Percentiles rank a stretch among this genome's conserved stretches.
Conservation (phyloP, 1,140 invertebrate genomes). For the Dysdera silvatica region DNA sequence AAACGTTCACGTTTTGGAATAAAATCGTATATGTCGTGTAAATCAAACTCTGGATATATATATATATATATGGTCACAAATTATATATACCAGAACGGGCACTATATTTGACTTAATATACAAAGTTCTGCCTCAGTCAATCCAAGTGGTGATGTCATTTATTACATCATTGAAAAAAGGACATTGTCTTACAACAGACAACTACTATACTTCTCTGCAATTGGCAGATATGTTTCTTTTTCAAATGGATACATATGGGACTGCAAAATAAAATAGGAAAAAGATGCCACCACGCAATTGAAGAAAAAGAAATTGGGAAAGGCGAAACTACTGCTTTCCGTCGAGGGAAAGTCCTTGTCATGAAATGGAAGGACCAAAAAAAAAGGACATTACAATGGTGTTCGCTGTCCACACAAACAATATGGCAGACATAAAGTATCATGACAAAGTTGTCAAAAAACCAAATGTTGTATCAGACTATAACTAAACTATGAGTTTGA, state of each 20-base stretch:
- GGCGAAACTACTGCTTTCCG: slow-evolving; percentile 5
- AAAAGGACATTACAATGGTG: slow-evolving; percentile 9
- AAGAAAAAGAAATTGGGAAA: slow-evolving; percentile 8
- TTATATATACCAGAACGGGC: background rate
- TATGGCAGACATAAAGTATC: background rate
- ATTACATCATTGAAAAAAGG: slow-evolving; percentile 7
- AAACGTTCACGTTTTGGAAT: background rate
- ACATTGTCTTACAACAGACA: slow-evolving; percentile 13
- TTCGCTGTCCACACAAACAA: slow-evolving; percentile 9
- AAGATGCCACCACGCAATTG: slow-evolving; percentile 2
- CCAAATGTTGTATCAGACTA: slow-evolving; percentile 10
- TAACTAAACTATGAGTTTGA: slow-evolving; percentile 11
- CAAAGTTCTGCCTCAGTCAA: background rate
- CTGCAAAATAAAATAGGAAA: slow-evolving; percentile 3
- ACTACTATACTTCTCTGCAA: slow-evolving; percentile 3
- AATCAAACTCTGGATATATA: background rate
- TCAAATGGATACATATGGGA: background rate
- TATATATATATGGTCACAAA: background rate
- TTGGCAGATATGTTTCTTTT: slow-evolving; percentile 4
- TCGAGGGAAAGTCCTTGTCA: slow-evolving; percentile 10
- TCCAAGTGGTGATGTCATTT: slow-evolving; percentile 9
- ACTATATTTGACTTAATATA: background rate
- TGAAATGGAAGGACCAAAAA: slow-evolving; percentile 5
- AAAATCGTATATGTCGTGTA: background rate
- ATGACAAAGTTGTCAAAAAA: background rate